These are phyloP conservation scores for Suncus etruscus DNA, from an alignment of 2,113 vertebrate species.

Conservation along the genomic window DNA sequence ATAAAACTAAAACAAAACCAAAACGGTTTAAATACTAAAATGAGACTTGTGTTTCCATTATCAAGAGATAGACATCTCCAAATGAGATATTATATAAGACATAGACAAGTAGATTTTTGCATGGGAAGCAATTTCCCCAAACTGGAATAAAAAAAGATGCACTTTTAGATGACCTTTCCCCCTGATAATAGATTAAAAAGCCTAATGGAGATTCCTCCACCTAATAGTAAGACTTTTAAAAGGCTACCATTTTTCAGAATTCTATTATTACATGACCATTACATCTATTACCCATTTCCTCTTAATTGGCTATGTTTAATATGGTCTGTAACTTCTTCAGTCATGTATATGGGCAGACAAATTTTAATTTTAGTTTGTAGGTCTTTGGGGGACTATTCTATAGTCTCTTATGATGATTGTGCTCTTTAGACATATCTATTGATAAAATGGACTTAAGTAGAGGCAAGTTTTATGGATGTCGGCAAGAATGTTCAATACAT, in stretches of 20 bases:
- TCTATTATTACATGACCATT: background rate
- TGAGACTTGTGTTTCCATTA: no score
- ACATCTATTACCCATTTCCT: background rate
- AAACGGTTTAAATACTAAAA: no score
- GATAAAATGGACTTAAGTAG: background rate
- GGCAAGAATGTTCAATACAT: background rate
- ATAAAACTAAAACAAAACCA: no score
- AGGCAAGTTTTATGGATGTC: background rate
- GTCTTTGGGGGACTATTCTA: background rate
- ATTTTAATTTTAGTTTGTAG: background rate
- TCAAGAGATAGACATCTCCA: no score
- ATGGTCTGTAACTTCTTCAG: background rate
- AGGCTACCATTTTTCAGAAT: background rate
- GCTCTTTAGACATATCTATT: background rate
- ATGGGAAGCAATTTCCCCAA: no score
- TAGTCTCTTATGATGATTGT: background rate
- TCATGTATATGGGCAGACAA: background rate
- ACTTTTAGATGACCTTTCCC: no score
- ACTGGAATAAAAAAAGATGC: no score
- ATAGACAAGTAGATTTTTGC: no score
- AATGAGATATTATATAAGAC: no score
- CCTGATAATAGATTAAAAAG: no score
- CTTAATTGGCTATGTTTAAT: background rate
- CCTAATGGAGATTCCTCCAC: no score
- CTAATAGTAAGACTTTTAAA: no score